Conservation (phyloP, 2,797 vertebrate genomes). For the Hozukius guyotensis region DNA sequence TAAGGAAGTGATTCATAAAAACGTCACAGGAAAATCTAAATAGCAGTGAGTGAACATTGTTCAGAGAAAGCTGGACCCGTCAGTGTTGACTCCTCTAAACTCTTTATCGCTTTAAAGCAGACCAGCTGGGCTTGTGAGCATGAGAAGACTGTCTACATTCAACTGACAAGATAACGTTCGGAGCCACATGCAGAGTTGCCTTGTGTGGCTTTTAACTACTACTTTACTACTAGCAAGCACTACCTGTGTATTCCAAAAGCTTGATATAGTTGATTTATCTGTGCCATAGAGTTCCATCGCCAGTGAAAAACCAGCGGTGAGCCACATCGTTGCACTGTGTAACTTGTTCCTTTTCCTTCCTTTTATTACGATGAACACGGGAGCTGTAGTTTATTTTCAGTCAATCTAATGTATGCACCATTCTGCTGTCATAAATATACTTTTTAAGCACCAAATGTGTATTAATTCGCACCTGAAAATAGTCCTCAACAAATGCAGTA, state of each 20-base stretch:
- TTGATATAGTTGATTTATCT: not conserved
- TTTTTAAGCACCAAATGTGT: not conserved
- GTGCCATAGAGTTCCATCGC: no score
- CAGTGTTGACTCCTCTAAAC: not conserved
- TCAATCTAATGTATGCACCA: not conserved
- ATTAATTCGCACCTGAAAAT: not conserved
- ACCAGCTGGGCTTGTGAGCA: not conserved
- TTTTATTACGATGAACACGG: not conserved
- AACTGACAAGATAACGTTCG: not conserved
- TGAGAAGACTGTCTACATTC: not conserved
- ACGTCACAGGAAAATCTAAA: not conserved
- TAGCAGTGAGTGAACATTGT: not conserved
- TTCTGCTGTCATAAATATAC: not conserved
- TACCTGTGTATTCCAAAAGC: not conserved
- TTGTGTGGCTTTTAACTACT: not conserved
- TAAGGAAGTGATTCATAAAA: constrained; percentile 21
- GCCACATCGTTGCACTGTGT: not conserved
- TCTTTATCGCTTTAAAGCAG: not conserved
- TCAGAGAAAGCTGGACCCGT: not conserved
- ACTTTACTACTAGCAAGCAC: no score
- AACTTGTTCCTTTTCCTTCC: not conserved
- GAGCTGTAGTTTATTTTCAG: not conserved
- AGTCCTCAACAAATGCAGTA: not conserved
- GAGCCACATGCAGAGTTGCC: not conserved
- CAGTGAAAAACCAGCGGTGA: not conserved